These are phyloP conservation scores for Ctena decussata DNA, from an alignment of 2,888 invertebrate species.

Conservation along the genomic window DNA sequence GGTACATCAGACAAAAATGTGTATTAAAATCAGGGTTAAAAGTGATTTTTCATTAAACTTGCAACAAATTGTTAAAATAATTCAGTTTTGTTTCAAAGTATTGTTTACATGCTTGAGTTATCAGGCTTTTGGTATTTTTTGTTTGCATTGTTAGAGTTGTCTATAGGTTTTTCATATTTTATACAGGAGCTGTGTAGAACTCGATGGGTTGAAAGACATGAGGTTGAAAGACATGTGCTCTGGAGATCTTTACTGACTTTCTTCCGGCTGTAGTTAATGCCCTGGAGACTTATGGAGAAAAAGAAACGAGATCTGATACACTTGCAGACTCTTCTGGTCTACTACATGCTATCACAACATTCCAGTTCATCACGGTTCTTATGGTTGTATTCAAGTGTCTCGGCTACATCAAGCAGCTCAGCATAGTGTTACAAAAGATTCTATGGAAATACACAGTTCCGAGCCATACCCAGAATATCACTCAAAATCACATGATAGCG, in stretches of 20 bases:
- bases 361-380: neutral
- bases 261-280: conserved; percentile 29
- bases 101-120: too few relatives aligned
- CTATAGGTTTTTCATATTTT: too few relatives aligned
- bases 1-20: too few relatives aligned
- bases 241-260: conserved; percentile 20
- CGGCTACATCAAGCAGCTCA: neutral
- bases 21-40: too few relatives aligned
- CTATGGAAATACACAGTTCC: neutral
- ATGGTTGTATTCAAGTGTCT: neutral
- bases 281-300: neutral
- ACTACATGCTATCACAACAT: neutral
- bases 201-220: conserved; percentile 38
- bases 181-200: conserved; percentile 32
- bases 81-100: too few relatives aligned
- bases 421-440: neutral
- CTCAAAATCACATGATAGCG: too few relatives aligned
- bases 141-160: too few relatives aligned
- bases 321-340: neutral
- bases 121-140: too few relatives aligned
- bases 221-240: too few relatives aligned
- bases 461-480: too few relatives aligned
- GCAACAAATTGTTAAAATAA: too few relatives aligned
- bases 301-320: neutral
- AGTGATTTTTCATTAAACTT: too few relatives aligned